These are phyloP conservation scores for Poicephalus meyeri DNA, from an alignment of 2,113 vertebrate genomes.

Conservation along the genomic window DNA sequence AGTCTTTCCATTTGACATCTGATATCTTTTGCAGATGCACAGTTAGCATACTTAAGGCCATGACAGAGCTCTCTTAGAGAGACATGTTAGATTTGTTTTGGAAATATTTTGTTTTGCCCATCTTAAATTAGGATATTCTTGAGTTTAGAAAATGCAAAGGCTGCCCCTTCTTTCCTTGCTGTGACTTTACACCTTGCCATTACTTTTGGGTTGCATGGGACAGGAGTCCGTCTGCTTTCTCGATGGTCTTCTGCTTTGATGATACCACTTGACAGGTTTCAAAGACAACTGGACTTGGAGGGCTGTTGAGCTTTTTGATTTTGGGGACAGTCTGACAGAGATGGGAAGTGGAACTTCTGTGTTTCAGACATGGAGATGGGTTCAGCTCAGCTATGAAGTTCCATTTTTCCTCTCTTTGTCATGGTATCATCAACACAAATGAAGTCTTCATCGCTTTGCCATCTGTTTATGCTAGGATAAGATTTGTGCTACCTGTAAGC, in stretches of 20 bases:
- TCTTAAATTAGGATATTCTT: not conserved
- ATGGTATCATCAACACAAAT: not conserved
- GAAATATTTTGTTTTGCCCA: not conserved
- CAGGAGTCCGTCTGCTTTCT: not conserved
- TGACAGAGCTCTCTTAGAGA: not conserved
- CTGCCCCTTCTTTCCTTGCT: not conserved
- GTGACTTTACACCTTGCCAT: not conserved
- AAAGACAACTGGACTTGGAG: not conserved
- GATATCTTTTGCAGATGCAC: not conserved
- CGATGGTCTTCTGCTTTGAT: not conserved
- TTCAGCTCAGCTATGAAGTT: not conserved
- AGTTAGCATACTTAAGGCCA: not conserved
- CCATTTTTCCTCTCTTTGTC: not conserved
- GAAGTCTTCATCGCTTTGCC: not conserved
- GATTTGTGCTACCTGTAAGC: not conserved
- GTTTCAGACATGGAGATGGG: fast-evolving
- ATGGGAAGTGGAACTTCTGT: not conserved
- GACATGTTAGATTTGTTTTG: not conserved
- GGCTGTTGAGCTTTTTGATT: not conserved
- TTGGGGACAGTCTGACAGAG: not conserved
- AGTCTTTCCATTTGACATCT: not conserved
- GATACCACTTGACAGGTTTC: not conserved
- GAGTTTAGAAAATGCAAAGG: not conserved
- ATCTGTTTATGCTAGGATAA: not conserved
- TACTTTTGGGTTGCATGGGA: not conserved